Evolutionary conservation across 1,140 invertebrate genomes (phyloP), one percentile per base, ranked within the genome.

Genomic region (Rhynchophorus ferrugineus): DNA sequence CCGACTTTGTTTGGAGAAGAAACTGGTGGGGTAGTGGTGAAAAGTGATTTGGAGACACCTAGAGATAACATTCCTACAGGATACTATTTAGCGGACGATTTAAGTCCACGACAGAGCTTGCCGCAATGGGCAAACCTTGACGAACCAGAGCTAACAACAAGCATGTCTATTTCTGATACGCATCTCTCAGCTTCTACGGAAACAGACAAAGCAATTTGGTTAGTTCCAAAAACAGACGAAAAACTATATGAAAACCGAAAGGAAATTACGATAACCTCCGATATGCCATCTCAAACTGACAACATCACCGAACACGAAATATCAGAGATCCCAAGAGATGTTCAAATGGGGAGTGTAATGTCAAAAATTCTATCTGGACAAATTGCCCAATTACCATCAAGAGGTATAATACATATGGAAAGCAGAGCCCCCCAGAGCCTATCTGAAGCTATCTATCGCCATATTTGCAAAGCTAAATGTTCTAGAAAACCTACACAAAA

Each of bases 1-100:
- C 44, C 22, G 21, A 43, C 22, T 13, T 9, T 42, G 8, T 54
- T 54, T 54, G 51, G 37, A 8, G 51, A 54, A 42, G 51, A 54
- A 54, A 54, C 51, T 36, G 51, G 44, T 16, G 51, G 51, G 11
- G 41, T 54, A 8, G 33, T 54, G 17, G 33, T 22, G 24, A 43
- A 43, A 34, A 36, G 7, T 0, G 51, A 47, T 21, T n/a, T 9
- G 0, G 44, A 47, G 19, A 48, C 44, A 13, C 41, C 37, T 13
- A 21, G 37, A 7, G 51, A 54, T 35, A 14, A 37, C 6, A 18
- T 48, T 19, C 51, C 51, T 16, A 33, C 51, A 0, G 51, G 51
- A 11, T 54, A 54, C 29, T 54, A 42, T 14, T 19, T 54, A n/a
- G 44, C 51, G 3, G 24, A 54, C 3, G 51, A 54, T 44, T 6